phyloP scores from a whole-genome alignment of 2,797 vertebrate genomes.

The Rousettus madagascariensis region DNA sequence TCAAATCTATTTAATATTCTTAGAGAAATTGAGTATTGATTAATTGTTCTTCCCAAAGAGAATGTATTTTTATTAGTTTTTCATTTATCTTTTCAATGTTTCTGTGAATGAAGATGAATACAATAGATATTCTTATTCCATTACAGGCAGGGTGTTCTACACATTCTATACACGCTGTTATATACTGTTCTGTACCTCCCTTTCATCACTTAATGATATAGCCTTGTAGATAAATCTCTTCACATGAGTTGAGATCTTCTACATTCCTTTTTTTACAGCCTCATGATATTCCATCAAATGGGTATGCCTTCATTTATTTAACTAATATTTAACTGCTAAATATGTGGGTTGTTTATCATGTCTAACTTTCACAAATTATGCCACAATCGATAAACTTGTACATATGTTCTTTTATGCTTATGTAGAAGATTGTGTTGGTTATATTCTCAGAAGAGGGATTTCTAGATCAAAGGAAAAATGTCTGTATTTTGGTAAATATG shows the following conservation, averaged over 20 bases:
- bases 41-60: background rate
- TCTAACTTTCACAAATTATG: background rate
- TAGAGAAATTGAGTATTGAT: background rate
- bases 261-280: background rate
- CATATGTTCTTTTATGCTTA: background rate
- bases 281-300: background rate
- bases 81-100: background rate
- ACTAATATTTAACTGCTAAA: background rate
- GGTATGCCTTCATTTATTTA: background rate
- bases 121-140: background rate
- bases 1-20: background rate
- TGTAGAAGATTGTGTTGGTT: background rate
- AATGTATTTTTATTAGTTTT: background rate
- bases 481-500: background rate
- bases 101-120: background rate
- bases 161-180: background rate
- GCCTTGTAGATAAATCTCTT: background rate
- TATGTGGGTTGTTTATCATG: background rate
- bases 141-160: background rate
- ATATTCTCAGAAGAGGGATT: background rate
- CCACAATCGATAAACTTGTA: background rate
- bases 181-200: background rate
- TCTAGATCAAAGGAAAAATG: background rate
- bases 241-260: background rate
- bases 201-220: background rate